Conservation (phyloP, 2,888 invertebrate species). For the Drosophila anomelani region DNA sequence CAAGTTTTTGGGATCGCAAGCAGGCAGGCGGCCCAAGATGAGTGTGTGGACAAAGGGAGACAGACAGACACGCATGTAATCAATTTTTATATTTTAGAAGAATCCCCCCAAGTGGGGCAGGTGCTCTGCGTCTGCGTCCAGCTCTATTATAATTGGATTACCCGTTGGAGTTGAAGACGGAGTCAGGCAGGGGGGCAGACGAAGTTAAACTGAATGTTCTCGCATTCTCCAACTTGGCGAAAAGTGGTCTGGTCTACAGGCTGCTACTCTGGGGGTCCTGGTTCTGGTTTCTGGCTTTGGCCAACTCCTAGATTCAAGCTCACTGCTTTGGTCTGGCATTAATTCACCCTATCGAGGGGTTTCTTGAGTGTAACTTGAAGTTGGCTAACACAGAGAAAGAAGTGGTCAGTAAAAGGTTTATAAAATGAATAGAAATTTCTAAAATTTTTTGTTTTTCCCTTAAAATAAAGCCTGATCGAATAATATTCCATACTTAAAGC, state of each 20-base stretch:
- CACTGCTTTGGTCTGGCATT: constrained; percentile 20
- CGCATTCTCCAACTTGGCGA: constrained; percentile 54
- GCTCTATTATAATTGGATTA: constrained; percentile 75
- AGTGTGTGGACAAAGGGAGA: constrained; percentile 39
- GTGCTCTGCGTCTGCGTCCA: constrained; percentile 42
- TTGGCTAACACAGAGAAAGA: background rate
- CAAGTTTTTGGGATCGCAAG: constrained; percentile 34
- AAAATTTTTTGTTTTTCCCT: no score
- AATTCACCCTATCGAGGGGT: constrained; percentile 1
- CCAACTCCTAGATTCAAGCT: background rate
- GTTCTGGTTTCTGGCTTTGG: constrained; percentile 7
- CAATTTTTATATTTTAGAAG: constrained; percentile 75
- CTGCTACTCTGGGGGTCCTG: constrained; percentile 35
- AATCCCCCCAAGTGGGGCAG: constrained; percentile 60
- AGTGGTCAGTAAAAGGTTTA: background rate
- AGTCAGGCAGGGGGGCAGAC: constrained; percentile 16
- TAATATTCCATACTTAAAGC: background rate
- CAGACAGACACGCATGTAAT: constrained; percentile 72
- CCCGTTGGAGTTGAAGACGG: constrained; percentile 19
- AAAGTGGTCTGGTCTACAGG: constrained; percentile 32
- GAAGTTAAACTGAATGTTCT: constrained; percentile 55
- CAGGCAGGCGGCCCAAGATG: background rate
- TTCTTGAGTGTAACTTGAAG: background rate
- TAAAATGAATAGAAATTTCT: no score
- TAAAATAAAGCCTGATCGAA: background rate